Conservation (phyloP, 2,888 invertebrate species). For the Trypoxylon attenuatum region DNA sequence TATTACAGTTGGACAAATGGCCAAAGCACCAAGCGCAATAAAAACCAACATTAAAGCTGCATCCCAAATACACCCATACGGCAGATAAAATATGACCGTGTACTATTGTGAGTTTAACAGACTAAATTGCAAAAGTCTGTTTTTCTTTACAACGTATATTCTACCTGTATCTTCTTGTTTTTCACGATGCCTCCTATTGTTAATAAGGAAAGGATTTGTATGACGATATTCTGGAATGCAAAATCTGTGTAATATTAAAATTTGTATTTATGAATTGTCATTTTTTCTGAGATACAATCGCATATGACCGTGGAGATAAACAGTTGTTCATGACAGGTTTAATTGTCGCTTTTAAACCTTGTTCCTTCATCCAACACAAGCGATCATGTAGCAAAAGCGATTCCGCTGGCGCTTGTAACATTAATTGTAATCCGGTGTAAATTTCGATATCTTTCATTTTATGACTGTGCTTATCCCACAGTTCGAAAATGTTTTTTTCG, state of each 20-base stretch:
- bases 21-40: slow-evolving; percentile 91
- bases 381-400: slow-evolving; percentile 66
- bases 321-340: slow-evolving; percentile 59
- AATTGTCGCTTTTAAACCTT: slow-evolving; percentile 53
- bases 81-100: slow-evolving; percentile 76
- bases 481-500: slow-evolving; percentile 32
- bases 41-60: slow-evolving; percentile 96
- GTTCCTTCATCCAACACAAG: slow-evolving; percentile 63
- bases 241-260: neutral
- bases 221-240: neutral
- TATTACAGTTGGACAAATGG: slow-evolving; percentile 78
- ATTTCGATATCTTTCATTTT: slow-evolving; percentile 59
- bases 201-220: neutral
- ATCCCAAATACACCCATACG: slow-evolving; percentile 91
- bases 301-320: slow-evolving; percentile 68
- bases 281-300: slow-evolving; percentile 62
- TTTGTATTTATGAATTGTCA: slow-evolving; percentile 15
- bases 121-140: neutral
- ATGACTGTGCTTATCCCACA: slow-evolving; percentile 59
- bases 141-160: neutral
- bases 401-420: slow-evolving; percentile 67
- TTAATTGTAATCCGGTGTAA: slow-evolving; percentile 68
- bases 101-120: no score
- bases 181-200: neutral
- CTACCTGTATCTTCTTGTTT: neutral